Evolutionary conservation across 1,140 invertebrate species (phyloP), one percentile per base, ranked within the genome.

Genomic region (Pygmarrhopalites habei): DNA sequence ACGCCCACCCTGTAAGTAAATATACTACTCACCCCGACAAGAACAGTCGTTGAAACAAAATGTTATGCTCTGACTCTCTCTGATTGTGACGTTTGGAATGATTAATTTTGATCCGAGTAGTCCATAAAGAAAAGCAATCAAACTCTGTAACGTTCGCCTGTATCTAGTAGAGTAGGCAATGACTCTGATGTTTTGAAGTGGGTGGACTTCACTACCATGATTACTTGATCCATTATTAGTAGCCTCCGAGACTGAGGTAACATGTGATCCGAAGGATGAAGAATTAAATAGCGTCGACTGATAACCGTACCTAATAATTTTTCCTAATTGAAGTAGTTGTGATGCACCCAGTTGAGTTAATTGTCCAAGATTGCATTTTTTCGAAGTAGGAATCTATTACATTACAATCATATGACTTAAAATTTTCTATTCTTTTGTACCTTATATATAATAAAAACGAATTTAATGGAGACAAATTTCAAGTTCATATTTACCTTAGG

Each of bases 61-160:
- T n/a, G 84, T 82, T 66, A 89, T 83, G 73, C 87, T 89, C 65
- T 88, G 86, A 30, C 84, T 86, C 72, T 90, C 88, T 7, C 79
- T 77, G 32, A 89, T 75, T 5, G 74, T 76, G 1, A 86, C 71
- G 68, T 68, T 81, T 62, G 76, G 58, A 12, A 81, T 53, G 21
- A 71, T 64, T 61, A 78, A 72, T 52, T 83, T 82, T 3, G 79
- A 76, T 14, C 86, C 82, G 23, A 92, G 74, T 61, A 90, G 81
- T 0, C 86, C 82, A 77, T 85, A 92, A 14, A 92, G 73, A 64
- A 92, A 79, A 1, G 89, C 89, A 39, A 92, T 76, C 3, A 86
- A 85, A 72, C 90, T 94, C 75, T 95, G 92, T 67, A 90, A 90
- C 14, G 92, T 95, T 71, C 92, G 81, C 7, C 88, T 79, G 74